These are phyloP conservation scores for Apoderus coryli DNA, from an alignment of 2,888 invertebrate genomes.

Conservation along the genomic window DNA sequence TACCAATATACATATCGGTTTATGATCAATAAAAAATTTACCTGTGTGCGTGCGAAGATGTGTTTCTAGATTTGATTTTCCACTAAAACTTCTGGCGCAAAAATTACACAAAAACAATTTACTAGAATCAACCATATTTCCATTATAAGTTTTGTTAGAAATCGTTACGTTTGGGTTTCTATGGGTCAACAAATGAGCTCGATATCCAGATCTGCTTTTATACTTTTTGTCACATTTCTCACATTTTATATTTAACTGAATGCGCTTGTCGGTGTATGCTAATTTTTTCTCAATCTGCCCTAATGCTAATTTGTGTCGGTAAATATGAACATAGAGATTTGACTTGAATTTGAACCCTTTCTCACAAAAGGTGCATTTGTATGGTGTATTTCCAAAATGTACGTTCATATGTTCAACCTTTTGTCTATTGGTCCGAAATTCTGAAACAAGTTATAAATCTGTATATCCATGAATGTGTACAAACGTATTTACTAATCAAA, in stretches of 20 bases:
- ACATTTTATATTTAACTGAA: slow-evolving; percentile 1
- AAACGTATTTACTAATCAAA: too few species aligned
- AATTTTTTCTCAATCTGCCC: not conserved
- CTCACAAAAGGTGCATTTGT: not conserved
- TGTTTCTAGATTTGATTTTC: not conserved
- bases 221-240: slow-evolving; percentile 1
- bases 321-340: slow-evolving; percentile 1
- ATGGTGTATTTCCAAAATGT: not conserved
- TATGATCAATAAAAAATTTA: too few species aligned
- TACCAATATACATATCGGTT: too few species aligned
- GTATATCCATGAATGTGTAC: too few species aligned
- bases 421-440: not conserved
- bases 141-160: not conserved
- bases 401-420: slow-evolving; percentile 1
- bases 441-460: too few species aligned
- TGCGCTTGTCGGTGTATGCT: not conserved
- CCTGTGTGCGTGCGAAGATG: slow-evolving; percentile 2
- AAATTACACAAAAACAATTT: slow-evolving; percentile 4
- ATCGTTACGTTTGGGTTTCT: not conserved
- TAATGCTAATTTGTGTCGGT: slow-evolving; percentile 1
- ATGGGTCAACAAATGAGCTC: not conserved
- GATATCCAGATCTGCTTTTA: slow-evolving; percentile 1
- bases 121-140: not conserved
- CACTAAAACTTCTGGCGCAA: slow-evolving; percentile 3
- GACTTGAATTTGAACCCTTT: slow-evolving; percentile 1